Evolutionary conservation across 2,113 vertebrate genomes (phyloP).

Genomic region (Chascanopsetta lugubris): DNA sequence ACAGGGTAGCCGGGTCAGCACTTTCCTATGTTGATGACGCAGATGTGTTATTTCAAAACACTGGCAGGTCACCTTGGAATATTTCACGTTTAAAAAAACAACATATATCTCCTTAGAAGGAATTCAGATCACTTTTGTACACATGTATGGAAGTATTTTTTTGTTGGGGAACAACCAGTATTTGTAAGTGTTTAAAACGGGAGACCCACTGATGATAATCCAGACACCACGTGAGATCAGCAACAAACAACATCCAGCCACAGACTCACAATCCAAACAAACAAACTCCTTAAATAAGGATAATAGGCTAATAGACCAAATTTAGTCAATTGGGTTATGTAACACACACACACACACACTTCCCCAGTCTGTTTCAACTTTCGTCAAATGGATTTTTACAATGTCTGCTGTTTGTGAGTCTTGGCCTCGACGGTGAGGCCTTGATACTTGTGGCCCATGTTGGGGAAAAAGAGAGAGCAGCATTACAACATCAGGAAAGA

Average conservation of each 20-base stretch:
- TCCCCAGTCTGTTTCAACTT: conserved; percentile 9
- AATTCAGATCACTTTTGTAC: not conserved
- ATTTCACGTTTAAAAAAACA: too few relatives aligned
- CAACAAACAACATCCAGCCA: not conserved
- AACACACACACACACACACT: conserved; percentile 1
- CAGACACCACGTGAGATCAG: conserved; percentile 4
- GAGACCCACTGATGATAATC: conserved; percentile 4
- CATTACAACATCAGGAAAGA: conserved; percentile 24
- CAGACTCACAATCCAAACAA: conserved; percentile 9
- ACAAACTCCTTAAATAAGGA: conserved; percentile 17
- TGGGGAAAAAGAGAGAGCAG: conserved; percentile 3
- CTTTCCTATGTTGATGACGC: too few relatives aligned
- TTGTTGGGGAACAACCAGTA: not conserved
- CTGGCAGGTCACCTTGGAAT: too few relatives aligned
- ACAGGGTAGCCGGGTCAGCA: too few relatives aligned
- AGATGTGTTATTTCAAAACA: too few relatives aligned
- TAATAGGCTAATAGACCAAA: not conserved
- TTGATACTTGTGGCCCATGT: conserved; percentile 26
- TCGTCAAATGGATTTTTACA: conserved; percentile 31
- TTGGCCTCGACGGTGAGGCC: conserved; percentile 32
- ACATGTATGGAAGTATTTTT: not conserved
- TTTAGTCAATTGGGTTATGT: conserved; percentile 22
- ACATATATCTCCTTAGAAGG: not conserved
- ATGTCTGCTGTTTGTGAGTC: conserved; percentile 12
- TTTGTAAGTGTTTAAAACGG: not conserved